Evolutionary conservation across 2,888 invertebrate species (phyloP), one percentile per base, ranked within the genome.

Genomic region (Stenolophus ochropezus): DNA sequence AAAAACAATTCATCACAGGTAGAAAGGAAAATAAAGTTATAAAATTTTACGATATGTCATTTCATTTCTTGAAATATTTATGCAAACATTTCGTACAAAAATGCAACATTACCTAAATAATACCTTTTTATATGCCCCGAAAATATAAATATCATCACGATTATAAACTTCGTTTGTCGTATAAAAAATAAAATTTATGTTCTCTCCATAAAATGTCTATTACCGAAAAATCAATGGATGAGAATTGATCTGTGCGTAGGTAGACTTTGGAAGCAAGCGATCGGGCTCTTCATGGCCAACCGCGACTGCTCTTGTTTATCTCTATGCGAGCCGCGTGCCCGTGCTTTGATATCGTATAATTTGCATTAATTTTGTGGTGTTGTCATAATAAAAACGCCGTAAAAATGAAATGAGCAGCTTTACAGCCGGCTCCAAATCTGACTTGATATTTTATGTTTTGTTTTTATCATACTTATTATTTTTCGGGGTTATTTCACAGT

Each of bases 311-410:
- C 42, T 71, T 65, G 79, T 71, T 71, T 65, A 69, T 79, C 73
- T 56, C 51, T 47, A 80, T 80, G 73, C 47, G 47, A 20, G 33
- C 79, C 53, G 53, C 71, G 78, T 78, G 78, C 78, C 25, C 78
- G 25, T 21, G 78, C 78, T 65, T 78, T 79, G 79, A 79, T 79
- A 79, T 71, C 79, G 27, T 77, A 77, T 71, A 79, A 69, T 79
- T 79, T 71, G 79, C 71, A 71, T 79, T 79, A 71, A 79, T 79
- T 79, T 79, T 56, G 56, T 79, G 79, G 53, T 56, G 79, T 71
- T 71, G 71, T 71, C 69, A 79, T 79, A 79, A 79, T 71, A 79
- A 79, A 71, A 79, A 61, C 61, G 65, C 77, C 23, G 65, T 77
- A 77, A 77, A 77, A 77, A 65, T n/a, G 77, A 77, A 77, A 77